These are phyloP conservation scores for Dicaeum eximium DNA, from an alignment of 2,113 vertebrate genomes.

Conservation along the genomic window DNA sequence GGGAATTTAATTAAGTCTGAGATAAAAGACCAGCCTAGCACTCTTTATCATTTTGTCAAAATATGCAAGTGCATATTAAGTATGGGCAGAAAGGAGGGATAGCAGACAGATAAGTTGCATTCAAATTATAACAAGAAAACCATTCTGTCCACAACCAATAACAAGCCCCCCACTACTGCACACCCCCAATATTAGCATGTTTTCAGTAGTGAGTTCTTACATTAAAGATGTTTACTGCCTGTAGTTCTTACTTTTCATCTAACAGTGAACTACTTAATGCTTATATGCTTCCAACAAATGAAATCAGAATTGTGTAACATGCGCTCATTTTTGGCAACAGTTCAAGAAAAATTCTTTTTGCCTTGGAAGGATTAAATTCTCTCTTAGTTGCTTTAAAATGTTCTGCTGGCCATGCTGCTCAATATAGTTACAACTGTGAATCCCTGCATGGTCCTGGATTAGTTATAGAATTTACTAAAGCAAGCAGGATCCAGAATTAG, in stretches of 20 bases:
- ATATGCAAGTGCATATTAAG: not conserved
- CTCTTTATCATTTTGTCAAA: not conserved
- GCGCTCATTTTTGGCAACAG: not conserved
- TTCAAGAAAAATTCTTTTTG: not conserved
- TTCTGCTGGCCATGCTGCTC: not conserved
- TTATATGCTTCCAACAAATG: not conserved
- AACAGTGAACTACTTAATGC: not conserved
- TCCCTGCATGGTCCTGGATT: not conserved
- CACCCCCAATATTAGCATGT: not conserved
- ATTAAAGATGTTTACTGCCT: not conserved
- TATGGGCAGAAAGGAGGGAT: not conserved
- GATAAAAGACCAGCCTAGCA: not conserved
- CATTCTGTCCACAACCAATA: not conserved
- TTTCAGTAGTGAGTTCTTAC: not conserved
- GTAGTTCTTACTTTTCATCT: not conserved
- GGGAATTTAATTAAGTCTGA: not conserved
- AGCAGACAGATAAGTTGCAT: not conserved
- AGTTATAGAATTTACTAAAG: not conserved
- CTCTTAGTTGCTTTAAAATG: not conserved
- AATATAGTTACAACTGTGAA: not conserved
- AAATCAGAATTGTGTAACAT: constrained; percentile 1
- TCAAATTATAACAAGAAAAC: not conserved
- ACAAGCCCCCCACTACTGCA: rapidly evolving
- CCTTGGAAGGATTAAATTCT: constrained; percentile 9
- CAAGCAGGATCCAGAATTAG: not conserved